These are phyloP conservation scores for Mesitornis unicolor DNA, from an alignment of 2,113 vertebrate genomes.

Conservation along the genomic window DNA sequence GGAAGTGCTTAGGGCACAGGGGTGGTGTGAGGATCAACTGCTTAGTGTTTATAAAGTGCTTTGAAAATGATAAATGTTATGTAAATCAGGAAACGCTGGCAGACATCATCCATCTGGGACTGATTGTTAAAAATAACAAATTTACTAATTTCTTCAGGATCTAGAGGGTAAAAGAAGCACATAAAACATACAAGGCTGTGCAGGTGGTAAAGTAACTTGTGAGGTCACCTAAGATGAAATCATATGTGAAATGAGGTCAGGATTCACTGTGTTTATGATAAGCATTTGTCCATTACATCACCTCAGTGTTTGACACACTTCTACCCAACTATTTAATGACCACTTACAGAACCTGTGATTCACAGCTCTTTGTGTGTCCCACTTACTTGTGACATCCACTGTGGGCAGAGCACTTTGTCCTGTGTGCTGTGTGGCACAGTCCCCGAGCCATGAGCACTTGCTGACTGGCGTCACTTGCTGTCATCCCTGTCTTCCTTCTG, in stretches of 20 bases:
- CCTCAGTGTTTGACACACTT: background rate
- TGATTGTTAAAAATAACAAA: background rate
- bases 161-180: background rate
- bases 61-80: background rate
- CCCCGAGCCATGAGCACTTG: background rate
- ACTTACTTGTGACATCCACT: background rate
- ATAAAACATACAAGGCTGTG: background rate
- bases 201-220: background rate
- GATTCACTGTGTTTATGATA: background rate
- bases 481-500: background rate
- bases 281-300: background rate
- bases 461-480: rapidly evolving
- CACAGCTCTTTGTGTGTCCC: background rate
- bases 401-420: background rate
- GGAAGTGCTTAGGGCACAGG: background rate
- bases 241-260: slow-evolving; percentile 1
- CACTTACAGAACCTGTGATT: background rate
- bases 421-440: background rate
- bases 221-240: slow-evolving; percentile 1
- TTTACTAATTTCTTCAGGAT: background rate
- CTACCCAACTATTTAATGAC: background rate
- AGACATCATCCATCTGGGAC: background rate
- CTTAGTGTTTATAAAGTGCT: background rate
- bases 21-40: background rate
- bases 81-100: slow-evolving; percentile 1